Base-by-base conservation (phyloP, 2,113 vertebrate genomes). In the Notechis scutatus region DNA sequence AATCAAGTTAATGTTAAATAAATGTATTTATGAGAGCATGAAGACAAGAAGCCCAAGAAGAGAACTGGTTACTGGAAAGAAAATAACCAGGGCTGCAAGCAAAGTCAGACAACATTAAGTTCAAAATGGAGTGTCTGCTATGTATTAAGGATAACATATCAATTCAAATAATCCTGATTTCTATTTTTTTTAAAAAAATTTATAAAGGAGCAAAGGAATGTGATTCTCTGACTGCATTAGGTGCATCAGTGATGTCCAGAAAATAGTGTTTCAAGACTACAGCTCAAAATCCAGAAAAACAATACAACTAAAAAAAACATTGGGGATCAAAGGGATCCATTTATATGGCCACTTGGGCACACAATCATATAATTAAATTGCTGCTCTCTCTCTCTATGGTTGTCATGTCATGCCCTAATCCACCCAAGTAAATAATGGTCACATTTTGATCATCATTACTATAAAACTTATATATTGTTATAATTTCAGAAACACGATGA, bases 81-180 rank as follows among this genome's bases (percentile, higher is more conserved):
- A 93, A 64, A 45, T 6, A 87, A 23, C 20, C 56, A 87, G 42
- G 59, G 14, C 61, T 92, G 87, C 50, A 92, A 61, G 87, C 86
- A 89, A 88, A 92, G 59, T 74, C 59, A 92, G 87, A 92, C 88
- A 39, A 61, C 45, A 92, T 92, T 86, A 86, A 42, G 55, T 57
- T 90, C 81, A 93, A 90, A 90, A 93, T 61, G 26, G 81, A 56
- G 21, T 61, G 20, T 92, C 69, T 90, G 88, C 20, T 24, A 54
- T 21, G 12, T 61, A 39, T 61, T 90, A 85, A 85, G 11, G 69
- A 93, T 45, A 93, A 87, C 42, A 47, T 21, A 93, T 85, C 34
- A 87, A 45, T 87, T 21, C n/a, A 61, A 47, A 86, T 57, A 90
- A 64, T 8, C 56, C 8, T 64, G n/a, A 15, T 61, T 55, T 55